These are phyloP conservation scores for Leptodactylus fuscus DNA, from an alignment of 2,113 vertebrate species.

Conservation along the genomic window DNA sequence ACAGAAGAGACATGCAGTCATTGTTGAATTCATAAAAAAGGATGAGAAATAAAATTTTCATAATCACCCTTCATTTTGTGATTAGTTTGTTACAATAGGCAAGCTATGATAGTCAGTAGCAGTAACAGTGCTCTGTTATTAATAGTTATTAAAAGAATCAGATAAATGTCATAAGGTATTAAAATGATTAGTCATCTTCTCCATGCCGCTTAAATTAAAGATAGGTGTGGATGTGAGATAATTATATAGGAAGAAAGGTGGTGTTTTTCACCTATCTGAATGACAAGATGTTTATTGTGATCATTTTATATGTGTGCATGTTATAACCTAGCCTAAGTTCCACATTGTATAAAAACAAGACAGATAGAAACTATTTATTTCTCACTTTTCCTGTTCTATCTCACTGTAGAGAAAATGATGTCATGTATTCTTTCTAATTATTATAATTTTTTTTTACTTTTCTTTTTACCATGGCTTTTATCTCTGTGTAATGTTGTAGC, in stretches of 20 bases:
- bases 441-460: too few relatives aligned
- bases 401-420: constrained; percentile 5
- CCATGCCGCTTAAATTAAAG: background rate
- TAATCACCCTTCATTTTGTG: too few relatives aligned
- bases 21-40: too few relatives aligned
- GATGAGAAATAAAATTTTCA: too few relatives aligned
- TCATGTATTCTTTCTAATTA: too few relatives aligned
- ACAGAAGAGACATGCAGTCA: too few relatives aligned
- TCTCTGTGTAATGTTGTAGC: too few relatives aligned
- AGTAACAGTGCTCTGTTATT: too few relatives aligned
- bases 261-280: constrained; percentile 20
- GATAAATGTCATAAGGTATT: background rate
- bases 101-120: too few relatives aligned
- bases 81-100: too few relatives aligned
- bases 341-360: background rate
- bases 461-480: too few relatives aligned
- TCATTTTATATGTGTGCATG: background rate
- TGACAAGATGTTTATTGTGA: constrained; percentile 25
- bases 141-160: too few relatives aligned
- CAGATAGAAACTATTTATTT: constrained; percentile 1
- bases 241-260: constrained; percentile 25
- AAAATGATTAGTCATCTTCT: background rate
- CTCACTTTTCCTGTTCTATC: constrained; percentile 7
- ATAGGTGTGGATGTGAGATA: constrained; percentile 34
- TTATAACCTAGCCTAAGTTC: constrained; percentile 11